Base-by-base conservation (phyloP, 2,113 vertebrate species). In the Salvelinus alpinus region DNA sequence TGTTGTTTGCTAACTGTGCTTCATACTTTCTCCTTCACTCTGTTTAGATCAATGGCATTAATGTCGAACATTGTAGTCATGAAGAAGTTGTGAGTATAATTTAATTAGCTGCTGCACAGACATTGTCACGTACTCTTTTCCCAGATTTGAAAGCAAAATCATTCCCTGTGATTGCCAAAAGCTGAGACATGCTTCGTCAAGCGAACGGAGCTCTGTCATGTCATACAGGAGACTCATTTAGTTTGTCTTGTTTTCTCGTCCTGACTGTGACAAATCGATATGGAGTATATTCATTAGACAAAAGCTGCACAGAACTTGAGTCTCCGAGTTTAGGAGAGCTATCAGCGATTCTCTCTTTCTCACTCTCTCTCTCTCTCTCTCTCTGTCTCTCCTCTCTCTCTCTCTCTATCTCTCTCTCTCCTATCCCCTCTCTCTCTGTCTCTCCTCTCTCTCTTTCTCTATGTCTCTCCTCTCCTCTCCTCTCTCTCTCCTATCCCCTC, bases 11-110 rank as follows among this genome's bases (percentile, higher is more conserved):
- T 68, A 57, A 69, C 44, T 11, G 0, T 62, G 71, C 31, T 70
- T 73, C 54, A 57, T 59, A 2, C 44, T 68, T 14, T 82, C 31
- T 80, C 27, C 60, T 75, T 82, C 77, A 73, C 20, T 83, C 65
- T 84, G 59, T 94, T 84, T 88, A 98, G 97, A 95, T 99, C 85
- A 99, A 99, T 81, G 96, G 97, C 83, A 97, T 98, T 86, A 95
- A 95, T 66, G 96, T 99, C 76, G 96, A 96, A 91, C 94, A 80
- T 47, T 94, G 95, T 73, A 95, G 96, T 59, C 97, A 98, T 47
- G 94, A 96, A 91, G 95, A 98, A 95, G 97, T 97, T 90, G 97
- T 99, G 89, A 98, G 97, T 97, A 87, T 86, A 72, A 54, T 54
- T 74, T 74, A n/a, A 74, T 80, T 72, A 71, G 29, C 34, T 78